A percentile compares a stretch with the other conserved stretches of the same genome.
phyloP scores from a whole-genome alignment of 92 coral and sea anemone genomes.

The Umimayanthus chanpuru region DNA sequence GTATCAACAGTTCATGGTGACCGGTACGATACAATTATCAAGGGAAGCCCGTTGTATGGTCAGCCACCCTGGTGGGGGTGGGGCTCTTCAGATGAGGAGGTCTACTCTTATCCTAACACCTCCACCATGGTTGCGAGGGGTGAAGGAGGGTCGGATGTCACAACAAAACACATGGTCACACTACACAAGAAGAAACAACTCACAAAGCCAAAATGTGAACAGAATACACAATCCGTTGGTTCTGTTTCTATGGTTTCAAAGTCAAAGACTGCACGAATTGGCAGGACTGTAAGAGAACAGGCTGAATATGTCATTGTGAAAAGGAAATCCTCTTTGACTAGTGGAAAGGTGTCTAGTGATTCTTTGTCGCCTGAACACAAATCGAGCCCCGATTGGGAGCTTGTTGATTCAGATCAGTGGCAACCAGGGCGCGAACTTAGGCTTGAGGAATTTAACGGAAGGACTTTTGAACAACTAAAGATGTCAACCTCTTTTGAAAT shows the following conservation, averaged over 20 bases:
- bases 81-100: conserved; percentile 86
- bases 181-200: conserved; percentile 53
- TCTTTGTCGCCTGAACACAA: conserved; percentile 53
- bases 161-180: conserved; percentile 39
- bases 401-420: conserved; percentile 37
- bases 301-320: conserved; percentile 48
- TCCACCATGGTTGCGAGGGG: conserved; percentile 59
- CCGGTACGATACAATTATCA: conserved; percentile 58
- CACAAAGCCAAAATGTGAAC: conserved; percentile 45
- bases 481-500: conserved; percentile 52
- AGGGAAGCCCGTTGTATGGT: conserved; percentile 81
- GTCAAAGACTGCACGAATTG: conserved; percentile 54
- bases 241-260: conserved; percentile 61
- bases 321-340: conserved; percentile 52
- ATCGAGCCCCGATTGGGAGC: conserved; percentile 57
- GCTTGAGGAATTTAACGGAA: conserved; percentile 14
- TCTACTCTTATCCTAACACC: conserved; percentile 77
- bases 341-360: conserved; percentile 35
- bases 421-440: conserved; percentile 29
- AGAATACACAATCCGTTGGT: conserved; percentile 48
- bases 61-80: conserved; percentile 98
- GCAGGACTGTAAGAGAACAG: conserved; percentile 32
- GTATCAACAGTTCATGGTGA: conserved; percentile 41
- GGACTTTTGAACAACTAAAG: conserved; percentile 7
- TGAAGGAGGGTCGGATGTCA: conserved; percentile 5